phyloP scores from a whole-genome alignment of 2,113 vertebrate species.

The Conger conger region DNA sequence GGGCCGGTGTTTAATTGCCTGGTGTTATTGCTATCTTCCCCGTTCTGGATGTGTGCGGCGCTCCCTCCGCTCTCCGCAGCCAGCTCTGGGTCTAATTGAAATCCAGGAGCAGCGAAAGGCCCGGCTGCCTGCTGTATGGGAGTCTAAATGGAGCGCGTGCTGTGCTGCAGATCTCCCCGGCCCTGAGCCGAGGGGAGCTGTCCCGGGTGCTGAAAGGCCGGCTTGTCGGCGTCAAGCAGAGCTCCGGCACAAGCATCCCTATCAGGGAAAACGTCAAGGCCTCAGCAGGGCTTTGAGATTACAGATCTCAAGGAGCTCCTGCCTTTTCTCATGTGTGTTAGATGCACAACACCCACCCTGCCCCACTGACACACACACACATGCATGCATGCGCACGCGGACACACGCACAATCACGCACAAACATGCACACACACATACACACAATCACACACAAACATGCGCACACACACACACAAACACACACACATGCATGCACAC shows the following conservation, averaged over 20 bases:
- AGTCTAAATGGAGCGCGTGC: constrained; percentile 57
- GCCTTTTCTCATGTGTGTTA: neutral
- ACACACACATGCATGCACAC: neutral
- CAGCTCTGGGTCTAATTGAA: constrained; percentile 51
- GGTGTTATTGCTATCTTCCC: constrained; percentile 38
- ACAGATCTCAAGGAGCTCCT: neutral
- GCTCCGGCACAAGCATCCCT: constrained; percentile 28
- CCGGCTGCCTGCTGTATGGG: constrained; percentile 19
- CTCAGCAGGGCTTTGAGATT: neutral
- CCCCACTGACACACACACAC: no score
- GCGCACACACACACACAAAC: neutral
- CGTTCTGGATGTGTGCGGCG: constrained; percentile 40
- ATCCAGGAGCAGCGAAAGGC: constrained; percentile 46
- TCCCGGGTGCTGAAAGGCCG: constrained; percentile 65
- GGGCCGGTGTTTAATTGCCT: constrained; percentile 61
- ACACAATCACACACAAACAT: neutral
- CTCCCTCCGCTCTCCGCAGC: constrained; percentile 40
- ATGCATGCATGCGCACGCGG: neutral
- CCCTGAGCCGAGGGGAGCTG: constrained; percentile 56
- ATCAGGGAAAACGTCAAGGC: constrained; percentile 10
- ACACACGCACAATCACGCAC: no score
- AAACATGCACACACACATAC: no score
- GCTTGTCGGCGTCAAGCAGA: constrained; percentile 48
- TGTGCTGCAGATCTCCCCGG: constrained; percentile 32
- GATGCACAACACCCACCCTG: no score